These are phyloP conservation scores for Brenthis ino DNA, from an alignment of 2,888 invertebrate genomes.

Conservation along the genomic window DNA sequence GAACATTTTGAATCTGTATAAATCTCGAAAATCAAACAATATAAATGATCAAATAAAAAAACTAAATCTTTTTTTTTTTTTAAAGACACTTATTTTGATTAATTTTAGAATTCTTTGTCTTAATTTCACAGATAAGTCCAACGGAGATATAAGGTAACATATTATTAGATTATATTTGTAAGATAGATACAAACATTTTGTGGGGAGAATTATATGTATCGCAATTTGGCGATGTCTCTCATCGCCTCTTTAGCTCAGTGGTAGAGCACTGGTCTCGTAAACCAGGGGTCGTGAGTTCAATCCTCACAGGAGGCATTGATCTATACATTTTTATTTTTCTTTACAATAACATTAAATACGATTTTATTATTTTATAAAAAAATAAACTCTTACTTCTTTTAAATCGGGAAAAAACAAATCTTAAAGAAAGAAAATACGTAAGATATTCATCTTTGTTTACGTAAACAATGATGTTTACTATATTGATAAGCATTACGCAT, in stretches of 20 bases:
- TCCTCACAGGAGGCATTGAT: conserved; percentile 88
- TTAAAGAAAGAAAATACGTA: too few species aligned
- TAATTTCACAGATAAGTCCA: conserved; percentile 52
- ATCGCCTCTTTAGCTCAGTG: conserved; percentile 91
- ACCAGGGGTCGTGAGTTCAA: conserved; percentile 93
- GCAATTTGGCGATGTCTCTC: conserved; percentile 56
- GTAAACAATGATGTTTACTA: too few species aligned
- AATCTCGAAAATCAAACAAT: too few species aligned
- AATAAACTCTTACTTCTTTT: neutral
- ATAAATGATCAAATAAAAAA: too few species aligned
- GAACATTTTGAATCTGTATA: too few species aligned
- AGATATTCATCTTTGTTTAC: too few species aligned
- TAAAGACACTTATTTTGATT: neutral
- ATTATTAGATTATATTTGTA: conserved; percentile 29
- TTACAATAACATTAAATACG: too few species aligned
- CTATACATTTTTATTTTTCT: conserved; percentile 19
- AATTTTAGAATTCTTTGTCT: neutral
- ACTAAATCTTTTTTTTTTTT: too few species aligned
- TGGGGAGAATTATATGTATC: conserved; percentile 30
- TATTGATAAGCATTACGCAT: too few species aligned
- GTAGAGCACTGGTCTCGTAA: conserved; percentile 93
- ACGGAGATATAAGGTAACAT: conserved; percentile 47
- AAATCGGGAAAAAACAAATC: too few species aligned
- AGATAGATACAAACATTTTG: conserved; percentile 10
- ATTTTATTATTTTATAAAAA: conserved; percentile 1